These are phyloP conservation scores for Calameuta idolon DNA, from an alignment of 2,888 invertebrate genomes.

Conservation along the genomic window DNA sequence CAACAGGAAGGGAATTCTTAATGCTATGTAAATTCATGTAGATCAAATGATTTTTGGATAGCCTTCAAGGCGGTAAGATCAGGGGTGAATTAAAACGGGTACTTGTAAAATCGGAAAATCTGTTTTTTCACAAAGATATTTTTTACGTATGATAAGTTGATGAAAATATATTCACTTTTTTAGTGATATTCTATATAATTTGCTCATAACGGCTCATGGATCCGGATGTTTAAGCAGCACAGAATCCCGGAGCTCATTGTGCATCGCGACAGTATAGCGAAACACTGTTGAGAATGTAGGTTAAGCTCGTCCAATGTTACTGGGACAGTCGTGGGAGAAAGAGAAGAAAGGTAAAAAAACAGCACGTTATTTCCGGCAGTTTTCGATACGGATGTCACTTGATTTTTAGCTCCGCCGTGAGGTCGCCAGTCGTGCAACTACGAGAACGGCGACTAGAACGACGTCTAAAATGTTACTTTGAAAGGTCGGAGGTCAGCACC, in stretches of 20 bases:
- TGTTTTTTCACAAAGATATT: background rate
- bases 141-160: background rate
- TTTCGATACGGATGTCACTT: background rate
- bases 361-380: background rate
- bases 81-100: background rate
- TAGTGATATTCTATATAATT: background rate
- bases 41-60: too few relatives aligned
- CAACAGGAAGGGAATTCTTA: background rate
- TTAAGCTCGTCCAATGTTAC: background rate
- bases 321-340: background rate
- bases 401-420: background rate
- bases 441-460: background rate
- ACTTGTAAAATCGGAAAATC: background rate
- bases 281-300: background rate
- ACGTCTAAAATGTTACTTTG: constrained; percentile 12
- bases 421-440: background rate
- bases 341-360: background rate
- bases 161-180: background rate
- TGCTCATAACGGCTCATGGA: background rate
- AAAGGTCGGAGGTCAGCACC: constrained; percentile 27
- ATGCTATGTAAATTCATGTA: too few relatives aligned
- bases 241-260: background rate
- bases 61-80: background rate
- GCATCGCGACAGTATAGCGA: background rate
- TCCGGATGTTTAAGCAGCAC: background rate